Conservation (phyloP, 1,140 invertebrate genomes). For the Acromyrmex heyeri region DNA sequence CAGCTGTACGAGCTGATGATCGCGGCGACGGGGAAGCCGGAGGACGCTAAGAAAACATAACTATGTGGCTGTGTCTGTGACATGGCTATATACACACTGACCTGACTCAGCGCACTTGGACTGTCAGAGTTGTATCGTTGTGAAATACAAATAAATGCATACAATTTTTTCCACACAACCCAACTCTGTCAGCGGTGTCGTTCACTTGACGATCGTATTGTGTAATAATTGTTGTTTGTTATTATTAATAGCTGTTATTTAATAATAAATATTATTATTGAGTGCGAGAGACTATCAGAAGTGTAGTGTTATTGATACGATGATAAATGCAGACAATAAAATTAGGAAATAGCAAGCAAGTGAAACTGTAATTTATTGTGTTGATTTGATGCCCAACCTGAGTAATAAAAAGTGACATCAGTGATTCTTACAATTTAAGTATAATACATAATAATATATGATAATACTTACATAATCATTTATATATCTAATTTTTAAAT, state of each 20-base stretch:
- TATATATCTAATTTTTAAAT: too few relatives aligned
- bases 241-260: not conserved
- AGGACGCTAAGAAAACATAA: conserved; percentile 11
- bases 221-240: too few relatives aligned
- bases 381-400: not conserved
- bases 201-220: not conserved
- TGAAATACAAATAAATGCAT: not conserved
- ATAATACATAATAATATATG: not conserved
- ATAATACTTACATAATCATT: not conserved
- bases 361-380: not conserved
- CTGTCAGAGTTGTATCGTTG: not conserved
- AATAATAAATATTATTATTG: not conserved
- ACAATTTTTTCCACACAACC: too few relatives aligned
- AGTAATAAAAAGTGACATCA: not conserved
- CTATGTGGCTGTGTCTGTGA: not conserved
- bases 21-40: conserved; percentile 86
- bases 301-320: not conserved
- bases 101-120: not conserved
- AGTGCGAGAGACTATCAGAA: not conserved
- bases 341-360: not conserved
- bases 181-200: not conserved
- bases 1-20: conserved; percentile 95
- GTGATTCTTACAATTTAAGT: not conserved
- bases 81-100: too few relatives aligned
- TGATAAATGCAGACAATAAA: not conserved